Evolutionary conservation across 2,888 invertebrate genomes (phyloP).

Genomic region (Raillietiella orientalis): DNA sequence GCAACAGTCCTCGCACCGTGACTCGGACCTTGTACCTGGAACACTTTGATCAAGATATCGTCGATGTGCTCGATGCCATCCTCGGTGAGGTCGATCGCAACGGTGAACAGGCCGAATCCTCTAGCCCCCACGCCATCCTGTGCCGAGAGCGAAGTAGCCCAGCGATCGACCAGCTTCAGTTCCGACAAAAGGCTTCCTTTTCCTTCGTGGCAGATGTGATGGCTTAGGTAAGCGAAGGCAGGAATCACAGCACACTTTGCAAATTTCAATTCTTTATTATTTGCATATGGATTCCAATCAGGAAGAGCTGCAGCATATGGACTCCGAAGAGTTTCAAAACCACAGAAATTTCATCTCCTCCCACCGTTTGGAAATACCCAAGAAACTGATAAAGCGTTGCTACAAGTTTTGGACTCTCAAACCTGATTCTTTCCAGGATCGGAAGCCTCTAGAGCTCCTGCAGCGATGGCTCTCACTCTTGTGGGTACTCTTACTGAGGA

Average conservation of each 20-base stretch:
- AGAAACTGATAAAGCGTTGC: conserved; percentile 39
- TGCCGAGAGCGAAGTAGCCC: conserved; percentile 63
- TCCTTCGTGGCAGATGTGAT: conserved; percentile 84
- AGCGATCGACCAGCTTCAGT: conserved; percentile 50
- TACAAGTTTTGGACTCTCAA: conserved; percentile 39
- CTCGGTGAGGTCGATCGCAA: conserved; percentile 55
- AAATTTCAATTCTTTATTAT: too few species aligned
- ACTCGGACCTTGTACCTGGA: too few species aligned
- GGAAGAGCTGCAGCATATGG: too few species aligned
- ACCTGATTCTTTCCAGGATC: too few species aligned
- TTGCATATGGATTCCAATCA: too few species aligned
- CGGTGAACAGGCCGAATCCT: conserved; percentile 67
- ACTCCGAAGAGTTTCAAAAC: too few species aligned
- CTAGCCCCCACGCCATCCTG: conserved; percentile 43
- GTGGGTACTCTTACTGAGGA: too few species aligned
- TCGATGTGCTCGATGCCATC: conserved; percentile 62
- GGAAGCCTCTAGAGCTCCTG: too few species aligned
- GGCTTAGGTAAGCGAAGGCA: conserved; percentile 64
- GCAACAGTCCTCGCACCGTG: too few species aligned
- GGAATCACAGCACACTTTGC: too few species aligned
- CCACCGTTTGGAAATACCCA: conserved; percentile 60
- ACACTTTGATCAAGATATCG: too few species aligned
- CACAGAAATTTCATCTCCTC: conserved; percentile 49
- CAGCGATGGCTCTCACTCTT: too few species aligned
- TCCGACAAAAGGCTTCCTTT: conserved; percentile 69